Conservation (phyloP, 2,888 invertebrate species). For the Endotricha flammealis region DNA sequence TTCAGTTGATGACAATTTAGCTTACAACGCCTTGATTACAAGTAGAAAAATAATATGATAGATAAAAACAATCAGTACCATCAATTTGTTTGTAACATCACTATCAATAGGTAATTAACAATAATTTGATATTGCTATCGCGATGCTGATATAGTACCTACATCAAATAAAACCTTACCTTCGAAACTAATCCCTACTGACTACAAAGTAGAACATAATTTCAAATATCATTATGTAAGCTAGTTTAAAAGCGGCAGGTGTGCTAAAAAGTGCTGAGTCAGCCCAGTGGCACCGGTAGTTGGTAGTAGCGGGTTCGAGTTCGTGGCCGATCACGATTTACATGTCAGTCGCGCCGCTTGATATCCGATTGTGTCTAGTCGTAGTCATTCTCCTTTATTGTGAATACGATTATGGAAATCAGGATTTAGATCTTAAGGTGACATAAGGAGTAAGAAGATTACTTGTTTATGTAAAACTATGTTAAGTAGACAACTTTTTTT, state of each 20-base stretch:
- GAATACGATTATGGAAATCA: constrained; percentile 57
- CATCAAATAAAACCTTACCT: too few species aligned
- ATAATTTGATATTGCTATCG: constrained; percentile 40
- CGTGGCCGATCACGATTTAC: constrained; percentile 72
- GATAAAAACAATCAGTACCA: not conserved
- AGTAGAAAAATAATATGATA: too few species aligned
- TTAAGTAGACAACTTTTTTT: too few species aligned
- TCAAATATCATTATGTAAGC: constrained; percentile 9
- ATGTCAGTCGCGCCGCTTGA: constrained; percentile 74
- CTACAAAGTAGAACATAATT: constrained; percentile 2
- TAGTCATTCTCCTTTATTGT: constrained; percentile 50
- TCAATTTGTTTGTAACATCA: constrained; percentile 22
- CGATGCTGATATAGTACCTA: constrained; percentile 18
- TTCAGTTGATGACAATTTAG: too few species aligned
- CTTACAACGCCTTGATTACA: too few species aligned
- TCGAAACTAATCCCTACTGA: constrained; percentile 1
- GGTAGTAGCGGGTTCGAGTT: constrained; percentile 67
- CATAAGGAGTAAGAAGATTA: constrained; percentile 15
- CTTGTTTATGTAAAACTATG: not conserved
- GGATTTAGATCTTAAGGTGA: constrained; percentile 38
- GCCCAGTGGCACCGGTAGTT: constrained; percentile 71
- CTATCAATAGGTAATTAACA: constrained; percentile 47
- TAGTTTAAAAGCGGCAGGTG: constrained; percentile 54
- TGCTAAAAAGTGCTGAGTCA: constrained; percentile 65
- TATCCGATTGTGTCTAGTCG: constrained; percentile 58